Evolutionary conservation across 2,113 vertebrate species (phyloP).

Genomic region (Pedionomus torquatus): DNA sequence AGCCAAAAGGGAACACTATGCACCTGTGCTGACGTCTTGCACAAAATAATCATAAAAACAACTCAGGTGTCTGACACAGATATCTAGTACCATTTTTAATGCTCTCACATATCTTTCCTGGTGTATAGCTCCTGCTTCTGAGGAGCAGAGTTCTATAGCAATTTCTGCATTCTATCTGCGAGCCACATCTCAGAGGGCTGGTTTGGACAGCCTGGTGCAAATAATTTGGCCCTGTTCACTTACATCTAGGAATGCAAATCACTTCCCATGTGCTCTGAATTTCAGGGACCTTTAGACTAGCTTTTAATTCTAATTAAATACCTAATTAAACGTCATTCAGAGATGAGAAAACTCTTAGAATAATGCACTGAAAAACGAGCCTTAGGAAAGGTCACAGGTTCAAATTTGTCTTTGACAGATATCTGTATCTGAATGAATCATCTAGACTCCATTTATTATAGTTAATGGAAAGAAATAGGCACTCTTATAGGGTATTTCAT

Average conservation of each 20-base stretch:
- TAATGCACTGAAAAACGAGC: neutral
- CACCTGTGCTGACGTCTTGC: neutral
- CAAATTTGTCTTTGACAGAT: neutral
- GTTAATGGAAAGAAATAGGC: neutral
- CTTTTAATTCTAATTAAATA: conserved; percentile 1
- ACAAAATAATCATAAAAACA: neutral
- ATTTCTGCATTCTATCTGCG: neutral
- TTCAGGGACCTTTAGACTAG: neutral
- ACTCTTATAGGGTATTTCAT: neutral
- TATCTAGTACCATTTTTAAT: neutral
- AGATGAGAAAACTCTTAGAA: neutral
- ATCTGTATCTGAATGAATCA: neutral
- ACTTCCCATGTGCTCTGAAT: neutral
- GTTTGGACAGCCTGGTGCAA: neutral
- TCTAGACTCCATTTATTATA: neutral
- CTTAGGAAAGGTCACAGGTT: neutral
- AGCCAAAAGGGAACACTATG: neutral
- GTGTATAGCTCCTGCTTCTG: neutral
- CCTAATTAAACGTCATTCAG: neutral
- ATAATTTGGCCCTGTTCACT: neutral
- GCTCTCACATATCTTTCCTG: neutral
- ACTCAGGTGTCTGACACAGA: neutral
- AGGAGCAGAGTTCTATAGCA: neutral
- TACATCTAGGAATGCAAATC: neutral
- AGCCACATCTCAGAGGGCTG: neutral